Evolutionary conservation across 2,113 vertebrate species (phyloP).

Genomic region (Lepisosteus osseus): DNA sequence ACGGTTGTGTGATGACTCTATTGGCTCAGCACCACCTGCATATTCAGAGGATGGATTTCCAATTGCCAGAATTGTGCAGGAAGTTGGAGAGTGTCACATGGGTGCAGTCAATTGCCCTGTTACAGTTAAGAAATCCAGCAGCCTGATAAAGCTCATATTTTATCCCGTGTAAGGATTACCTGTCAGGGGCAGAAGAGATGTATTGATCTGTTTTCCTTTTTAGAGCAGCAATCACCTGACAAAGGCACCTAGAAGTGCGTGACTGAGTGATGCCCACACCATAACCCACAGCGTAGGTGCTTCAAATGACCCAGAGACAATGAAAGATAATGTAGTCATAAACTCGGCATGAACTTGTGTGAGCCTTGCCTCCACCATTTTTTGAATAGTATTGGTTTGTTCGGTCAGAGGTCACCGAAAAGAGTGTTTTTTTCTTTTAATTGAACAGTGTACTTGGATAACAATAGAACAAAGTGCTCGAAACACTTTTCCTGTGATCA

Average conservation of each 20-base stretch:
- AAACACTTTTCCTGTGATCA: no score
- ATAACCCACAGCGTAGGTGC: slow-evolving; percentile 41
- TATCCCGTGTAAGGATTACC: slow-evolving; percentile 78
- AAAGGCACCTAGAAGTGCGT: slow-evolving; percentile 69
- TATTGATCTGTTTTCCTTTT: slow-evolving; percentile 82
- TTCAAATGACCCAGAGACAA: slow-evolving; percentile 54
- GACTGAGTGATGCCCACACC: slow-evolving; percentile 68
- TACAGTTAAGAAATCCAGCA: slow-evolving; percentile 74
- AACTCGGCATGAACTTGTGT: slow-evolving; percentile 63
- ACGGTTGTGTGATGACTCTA: slow-evolving; percentile 43
- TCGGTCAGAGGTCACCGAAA: slow-evolving; percentile 41
- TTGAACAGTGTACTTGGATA: no score
- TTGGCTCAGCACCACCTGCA: slow-evolving; percentile 16
- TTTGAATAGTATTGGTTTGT: neutral
- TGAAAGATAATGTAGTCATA: slow-evolving; percentile 49
- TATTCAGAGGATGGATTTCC: slow-evolving; percentile 41
- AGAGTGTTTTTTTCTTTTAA: no score
- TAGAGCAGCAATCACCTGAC: slow-evolving; percentile 76
- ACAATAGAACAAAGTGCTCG: no score
- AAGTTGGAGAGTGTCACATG: slow-evolving; percentile 44
- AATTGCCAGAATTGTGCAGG: slow-evolving; percentile 37
- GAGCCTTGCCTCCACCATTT: slow-evolving; percentile 27
- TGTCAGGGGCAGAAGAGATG: slow-evolving; percentile 75
- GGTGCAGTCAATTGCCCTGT: slow-evolving; percentile 68
- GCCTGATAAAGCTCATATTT: slow-evolving; percentile 70